Percentiles rank a stretch among this genome's conserved stretches.
phyloP scores from a whole-genome alignment of 2,113 vertebrate genomes.

The Empidonax alnorum region DNA sequence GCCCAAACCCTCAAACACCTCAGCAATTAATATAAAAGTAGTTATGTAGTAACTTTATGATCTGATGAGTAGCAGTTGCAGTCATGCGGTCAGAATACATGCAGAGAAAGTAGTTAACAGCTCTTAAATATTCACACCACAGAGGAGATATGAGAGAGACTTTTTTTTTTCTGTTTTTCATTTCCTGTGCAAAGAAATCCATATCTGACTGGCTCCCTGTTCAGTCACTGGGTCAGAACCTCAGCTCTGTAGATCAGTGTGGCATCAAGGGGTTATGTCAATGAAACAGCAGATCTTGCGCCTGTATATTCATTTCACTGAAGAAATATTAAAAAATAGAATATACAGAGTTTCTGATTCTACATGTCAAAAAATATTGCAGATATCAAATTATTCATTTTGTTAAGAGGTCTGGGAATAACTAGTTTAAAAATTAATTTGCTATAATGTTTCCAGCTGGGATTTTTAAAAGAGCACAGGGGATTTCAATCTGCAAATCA shows the following conservation, averaged over 20 bases:
- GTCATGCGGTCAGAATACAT: background rate
- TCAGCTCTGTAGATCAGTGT: background rate
- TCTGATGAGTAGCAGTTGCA: background rate
- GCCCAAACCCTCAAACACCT: slow-evolving; percentile 2
- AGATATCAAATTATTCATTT: background rate
- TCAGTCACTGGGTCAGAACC: background rate
- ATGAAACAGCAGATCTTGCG: background rate
- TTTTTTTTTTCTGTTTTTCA: background rate
- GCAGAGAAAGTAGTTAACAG: background rate
- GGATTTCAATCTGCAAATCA: slow-evolving; percentile 1
- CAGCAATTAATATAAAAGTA: background rate
- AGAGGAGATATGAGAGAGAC: background rate
- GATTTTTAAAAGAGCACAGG: slow-evolving; percentile 1
- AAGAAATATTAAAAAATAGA: background rate
- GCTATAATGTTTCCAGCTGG: slow-evolving; percentile 13
- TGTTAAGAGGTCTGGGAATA: background rate
- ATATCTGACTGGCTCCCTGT: background rate
- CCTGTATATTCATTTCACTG: background rate
- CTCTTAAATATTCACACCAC: background rate
- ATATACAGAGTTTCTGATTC: background rate
- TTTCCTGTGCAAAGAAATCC: background rate
- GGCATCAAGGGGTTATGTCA: background rate
- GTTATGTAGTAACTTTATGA: background rate
- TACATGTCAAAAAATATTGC: background rate
- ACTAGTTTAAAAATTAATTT: slow-evolving; percentile 12